Conservation (phyloP, 2,888 invertebrate species). For the Oscheius myriophilus region DNA sequence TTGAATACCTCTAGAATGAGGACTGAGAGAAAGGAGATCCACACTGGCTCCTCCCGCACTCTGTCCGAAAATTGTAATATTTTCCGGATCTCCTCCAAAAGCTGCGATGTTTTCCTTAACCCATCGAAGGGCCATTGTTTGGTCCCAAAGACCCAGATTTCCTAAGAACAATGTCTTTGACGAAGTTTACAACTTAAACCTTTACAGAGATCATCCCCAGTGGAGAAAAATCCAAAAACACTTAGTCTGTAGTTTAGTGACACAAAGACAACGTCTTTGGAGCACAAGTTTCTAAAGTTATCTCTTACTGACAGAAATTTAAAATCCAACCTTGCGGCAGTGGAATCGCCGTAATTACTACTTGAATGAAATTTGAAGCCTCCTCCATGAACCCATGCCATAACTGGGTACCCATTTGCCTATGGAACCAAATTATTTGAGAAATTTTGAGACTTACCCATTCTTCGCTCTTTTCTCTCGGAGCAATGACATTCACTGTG, state of each 20-base stretch:
- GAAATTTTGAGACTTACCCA: constrained; percentile 32
- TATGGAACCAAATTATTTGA: constrained; percentile 21
- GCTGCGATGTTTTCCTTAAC: constrained; percentile 59
- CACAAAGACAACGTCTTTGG: constrained; percentile 60
- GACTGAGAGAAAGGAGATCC: constrained; percentile 53
- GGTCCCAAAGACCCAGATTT: constrained; percentile 68
- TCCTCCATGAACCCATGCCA: constrained; percentile 61
- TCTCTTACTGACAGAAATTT: background rate
- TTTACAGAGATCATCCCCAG: constrained; percentile 42
- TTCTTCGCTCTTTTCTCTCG: constrained; percentile 39
- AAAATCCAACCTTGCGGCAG: constrained; percentile 35
- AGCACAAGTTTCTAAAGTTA: constrained; percentile 56
- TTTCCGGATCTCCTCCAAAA: constrained; percentile 66
- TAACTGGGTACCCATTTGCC: constrained; percentile 52
- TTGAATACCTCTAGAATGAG: constrained; percentile 49
- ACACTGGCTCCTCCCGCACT: constrained; percentile 62
- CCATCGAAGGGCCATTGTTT: constrained; percentile 65
- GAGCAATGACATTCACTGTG: constrained; percentile 57
- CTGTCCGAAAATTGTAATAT: constrained; percentile 68
- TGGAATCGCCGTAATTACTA: constrained; percentile 45
- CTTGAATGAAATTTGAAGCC: constrained; percentile 53
- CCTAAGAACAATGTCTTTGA: constrained; percentile 30
- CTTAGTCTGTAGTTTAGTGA: constrained; percentile 65
- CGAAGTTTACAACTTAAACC: constrained; percentile 14
- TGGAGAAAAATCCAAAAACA: constrained; percentile 59